Conservation (phyloP, 2,888 invertebrate genomes). For the Euplexia lucipara region DNA sequence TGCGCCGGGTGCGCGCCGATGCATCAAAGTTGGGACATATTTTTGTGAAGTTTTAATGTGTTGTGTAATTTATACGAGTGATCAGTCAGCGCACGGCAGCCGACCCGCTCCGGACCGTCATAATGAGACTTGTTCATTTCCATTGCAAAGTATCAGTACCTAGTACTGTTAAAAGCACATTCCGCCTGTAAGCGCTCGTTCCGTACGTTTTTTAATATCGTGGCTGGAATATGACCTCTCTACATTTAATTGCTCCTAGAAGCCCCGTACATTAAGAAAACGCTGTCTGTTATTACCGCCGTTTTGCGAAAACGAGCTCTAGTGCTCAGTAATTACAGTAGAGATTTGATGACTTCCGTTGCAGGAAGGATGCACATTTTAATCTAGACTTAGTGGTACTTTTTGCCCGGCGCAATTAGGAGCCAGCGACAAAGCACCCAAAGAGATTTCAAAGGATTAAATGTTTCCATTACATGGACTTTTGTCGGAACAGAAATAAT, state of each 20-base stretch:
- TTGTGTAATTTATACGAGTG: constrained; percentile 42
- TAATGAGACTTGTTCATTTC: constrained; percentile 15
- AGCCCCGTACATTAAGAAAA: constrained; percentile 73
- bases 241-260: constrained; percentile 79
- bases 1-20: constrained; percentile 18
- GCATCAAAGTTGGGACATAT: constrained; percentile 48
- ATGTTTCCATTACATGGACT: constrained; percentile 82
- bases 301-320: constrained; percentile 59
- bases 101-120: not conserved
- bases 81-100: constrained; percentile 30
- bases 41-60: constrained; percentile 52
- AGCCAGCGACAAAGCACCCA: constrained; percentile 76
- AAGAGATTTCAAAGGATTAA: constrained; percentile 83
- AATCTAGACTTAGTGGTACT: constrained; percentile 82
- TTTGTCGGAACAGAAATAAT: constrained; percentile 69
- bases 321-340: constrained; percentile 59
- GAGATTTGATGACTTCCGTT: constrained; percentile 48
- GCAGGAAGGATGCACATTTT: constrained; percentile 75
- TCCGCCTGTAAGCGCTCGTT: constrained; percentile 26
- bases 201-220: constrained; percentile 67
- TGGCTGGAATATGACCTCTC: constrained; percentile 76
- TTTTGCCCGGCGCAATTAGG: constrained; percentile 83
- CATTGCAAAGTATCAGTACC: constrained; percentile 20
- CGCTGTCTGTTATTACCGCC: constrained; percentile 61
- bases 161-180: constrained; percentile 15